Base-by-base conservation (phyloP, 2,797 vertebrate species). In the Pseudochromis fuscus region DNA sequence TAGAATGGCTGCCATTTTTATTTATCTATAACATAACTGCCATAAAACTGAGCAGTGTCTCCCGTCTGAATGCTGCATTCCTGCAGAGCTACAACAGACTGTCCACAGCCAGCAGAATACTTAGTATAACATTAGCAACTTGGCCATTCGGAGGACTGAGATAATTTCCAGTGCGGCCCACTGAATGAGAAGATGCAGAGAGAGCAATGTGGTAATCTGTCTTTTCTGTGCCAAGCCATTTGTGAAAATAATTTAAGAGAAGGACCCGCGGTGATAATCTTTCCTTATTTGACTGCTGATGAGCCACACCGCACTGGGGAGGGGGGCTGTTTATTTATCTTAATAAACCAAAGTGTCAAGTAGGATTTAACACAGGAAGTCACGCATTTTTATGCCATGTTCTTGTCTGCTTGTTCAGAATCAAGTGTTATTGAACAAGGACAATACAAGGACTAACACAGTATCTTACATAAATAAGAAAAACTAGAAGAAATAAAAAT, bases 211-310 rank as follows among this genome's bases (percentile, higher is more conserved):
- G 42, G 30, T 69, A 75, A 68, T 76, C 55, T 35, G 40, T 44
- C 8, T 44, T 44, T 44, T 44, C 40, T 44, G 40, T 44, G 40
- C 40, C 40, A 19, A 44, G 40, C 40, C 40, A 44, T 19, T 21
- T 44, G 40, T 44, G 40, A 62, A 81, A 78, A 70, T 72, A 58
- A 79, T 84, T 82, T 74, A 71, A 77, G 69, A 64, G 61, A 61
- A 64, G 9, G 40, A 44, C 40, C n/a, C 19, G 40, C n/a, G n/a
- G 18, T 44, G 52, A 67, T 77, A 73, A 85, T 82, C 49, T 74
- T 49, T 71, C 52, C 62, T 49, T 65, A 59, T 74, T 67, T 57
- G 83, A 68, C 66, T 76, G 55, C 68, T 77, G 58, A 82, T 81
- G 72, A 81, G 72, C 67, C 37, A 1, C 53, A 57, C 27, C 18